Evolutionary conservation across 2,797 vertebrate species (phyloP).

Genomic region (Allobates femoralis): DNA sequence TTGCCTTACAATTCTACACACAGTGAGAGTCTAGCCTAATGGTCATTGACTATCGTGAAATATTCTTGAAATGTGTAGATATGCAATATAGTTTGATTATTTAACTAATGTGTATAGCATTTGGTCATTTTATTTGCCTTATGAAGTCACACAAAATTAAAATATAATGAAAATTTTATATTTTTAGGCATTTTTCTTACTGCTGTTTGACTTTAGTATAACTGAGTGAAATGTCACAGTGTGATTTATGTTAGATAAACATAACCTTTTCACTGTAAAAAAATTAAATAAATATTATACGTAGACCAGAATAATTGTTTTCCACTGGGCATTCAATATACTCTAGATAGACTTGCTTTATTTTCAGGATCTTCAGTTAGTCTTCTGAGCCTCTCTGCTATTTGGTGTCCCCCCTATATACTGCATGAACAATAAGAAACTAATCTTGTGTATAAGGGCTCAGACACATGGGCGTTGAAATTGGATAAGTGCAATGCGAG

Average conservation of each 20-base stretch:
- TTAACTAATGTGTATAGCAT: not conserved
- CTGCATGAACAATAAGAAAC: no score
- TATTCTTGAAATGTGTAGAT: no score
- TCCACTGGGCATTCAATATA: not conserved
- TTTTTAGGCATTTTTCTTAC: slow-evolving; percentile 1
- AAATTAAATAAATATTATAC: slow-evolving; percentile 1
- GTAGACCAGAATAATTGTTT: not conserved
- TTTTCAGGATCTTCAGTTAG: not conserved
- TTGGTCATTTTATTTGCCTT: not conserved
- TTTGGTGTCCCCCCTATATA: no score
- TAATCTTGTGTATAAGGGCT: no score
- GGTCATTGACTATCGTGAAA: no score
- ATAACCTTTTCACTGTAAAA: not conserved
- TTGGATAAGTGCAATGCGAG: no score
- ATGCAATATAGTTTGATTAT: not conserved
- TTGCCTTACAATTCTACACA: no score
- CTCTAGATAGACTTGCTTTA: not conserved
- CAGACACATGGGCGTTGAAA: no score
- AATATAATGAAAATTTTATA: not conserved
- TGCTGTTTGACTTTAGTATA: not conserved
- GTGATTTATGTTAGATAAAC: slow-evolving; percentile 21
- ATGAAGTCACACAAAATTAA: not conserved
- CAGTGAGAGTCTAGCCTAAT: no score
- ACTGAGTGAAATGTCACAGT: slow-evolving; percentile 18
- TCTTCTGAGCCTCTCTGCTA: no score